These are phyloP conservation scores for Oryzias sinensis DNA, from an alignment of 2,797 vertebrate species.

Conservation along the genomic window DNA sequence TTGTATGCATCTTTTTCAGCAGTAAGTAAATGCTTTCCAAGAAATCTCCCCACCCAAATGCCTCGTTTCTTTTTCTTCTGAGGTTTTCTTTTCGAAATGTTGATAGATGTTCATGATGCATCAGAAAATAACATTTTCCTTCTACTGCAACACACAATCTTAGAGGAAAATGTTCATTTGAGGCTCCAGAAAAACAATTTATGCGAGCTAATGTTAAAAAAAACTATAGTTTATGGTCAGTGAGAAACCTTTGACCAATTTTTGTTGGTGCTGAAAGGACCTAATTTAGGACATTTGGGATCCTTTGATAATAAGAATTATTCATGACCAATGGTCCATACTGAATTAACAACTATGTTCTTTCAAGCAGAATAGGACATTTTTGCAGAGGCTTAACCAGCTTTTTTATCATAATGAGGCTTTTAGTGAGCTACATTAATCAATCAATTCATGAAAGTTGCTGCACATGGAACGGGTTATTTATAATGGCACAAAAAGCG, in stretches of 20 bases:
- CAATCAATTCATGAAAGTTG: constrained; percentile 17
- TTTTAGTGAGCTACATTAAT: constrained; percentile 28
- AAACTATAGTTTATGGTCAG: too few relatives aligned
- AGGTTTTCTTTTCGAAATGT: constrained; percentile 16
- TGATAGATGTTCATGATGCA: constrained; percentile 9
- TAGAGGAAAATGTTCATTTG: background rate
- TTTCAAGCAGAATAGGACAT: constrained; percentile 11
- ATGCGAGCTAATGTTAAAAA: too few relatives aligned
- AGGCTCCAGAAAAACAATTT: too few relatives aligned
- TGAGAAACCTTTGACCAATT: background rate
- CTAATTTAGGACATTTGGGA: background rate
- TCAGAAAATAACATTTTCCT: background rate
- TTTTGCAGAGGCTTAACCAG: constrained; percentile 17
- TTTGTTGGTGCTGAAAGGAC: background rate
- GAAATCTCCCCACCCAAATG: constrained; percentile 27
- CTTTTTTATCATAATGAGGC: constrained; percentile 22
- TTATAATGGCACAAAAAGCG: constrained; percentile 22
- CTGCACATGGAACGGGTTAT: constrained; percentile 23
- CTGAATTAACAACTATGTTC: constrained; percentile 1
- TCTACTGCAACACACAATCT: background rate
- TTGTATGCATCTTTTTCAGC: constrained; percentile 49
- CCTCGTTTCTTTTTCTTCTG: constrained; percentile 6
- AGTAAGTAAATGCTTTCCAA: constrained; percentile 50
- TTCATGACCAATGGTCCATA: background rate
- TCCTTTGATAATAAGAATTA: background rate